Evolutionary conservation across 2,113 vertebrate genomes (phyloP).

Genomic region (Mus spicilegus): DNA sequence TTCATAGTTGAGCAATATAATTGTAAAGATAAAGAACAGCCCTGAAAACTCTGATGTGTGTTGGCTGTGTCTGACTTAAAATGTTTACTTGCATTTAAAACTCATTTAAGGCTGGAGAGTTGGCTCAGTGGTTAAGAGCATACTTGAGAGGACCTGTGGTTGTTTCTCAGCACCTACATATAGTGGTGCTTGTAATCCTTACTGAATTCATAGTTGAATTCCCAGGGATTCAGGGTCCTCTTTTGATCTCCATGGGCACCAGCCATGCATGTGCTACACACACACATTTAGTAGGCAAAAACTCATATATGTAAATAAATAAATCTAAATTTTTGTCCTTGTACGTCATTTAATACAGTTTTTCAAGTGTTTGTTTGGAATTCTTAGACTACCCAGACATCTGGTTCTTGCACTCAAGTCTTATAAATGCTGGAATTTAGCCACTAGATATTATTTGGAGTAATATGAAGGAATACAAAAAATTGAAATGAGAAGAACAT

Average conservation of each 20-base stretch:
- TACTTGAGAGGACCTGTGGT: no score
- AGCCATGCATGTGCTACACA: background rate
- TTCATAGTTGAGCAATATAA: background rate
- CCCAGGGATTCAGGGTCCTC: background rate
- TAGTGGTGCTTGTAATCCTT: background rate
- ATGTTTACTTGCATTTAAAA: conserved; percentile 14
- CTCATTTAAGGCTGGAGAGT: background rate
- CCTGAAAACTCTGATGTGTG: conserved; percentile 34
- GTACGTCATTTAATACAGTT: background rate
- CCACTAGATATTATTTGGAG: background rate
- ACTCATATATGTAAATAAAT: background rate
- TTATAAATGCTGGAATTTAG: conserved; percentile 39
- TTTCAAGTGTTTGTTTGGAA: conserved; percentile 24
- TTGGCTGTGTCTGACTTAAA: conserved; percentile 36
- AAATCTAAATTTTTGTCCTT: background rate
- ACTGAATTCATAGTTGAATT: background rate
- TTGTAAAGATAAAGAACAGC: conserved; percentile 50
- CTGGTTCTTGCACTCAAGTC: conserved; percentile 6
- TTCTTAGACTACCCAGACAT: conserved; percentile 14
- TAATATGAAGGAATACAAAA: conserved; percentile 39
- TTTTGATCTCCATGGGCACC: background rate
- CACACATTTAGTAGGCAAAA: background rate
- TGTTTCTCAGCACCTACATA: background rate
- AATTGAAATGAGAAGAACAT: conserved; percentile 34
- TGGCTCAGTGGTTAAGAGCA: background rate